These are phyloP conservation scores for Phyllotis vaccarum DNA, from an alignment of 2,797 vertebrate species.

Conservation along the genomic window DNA sequence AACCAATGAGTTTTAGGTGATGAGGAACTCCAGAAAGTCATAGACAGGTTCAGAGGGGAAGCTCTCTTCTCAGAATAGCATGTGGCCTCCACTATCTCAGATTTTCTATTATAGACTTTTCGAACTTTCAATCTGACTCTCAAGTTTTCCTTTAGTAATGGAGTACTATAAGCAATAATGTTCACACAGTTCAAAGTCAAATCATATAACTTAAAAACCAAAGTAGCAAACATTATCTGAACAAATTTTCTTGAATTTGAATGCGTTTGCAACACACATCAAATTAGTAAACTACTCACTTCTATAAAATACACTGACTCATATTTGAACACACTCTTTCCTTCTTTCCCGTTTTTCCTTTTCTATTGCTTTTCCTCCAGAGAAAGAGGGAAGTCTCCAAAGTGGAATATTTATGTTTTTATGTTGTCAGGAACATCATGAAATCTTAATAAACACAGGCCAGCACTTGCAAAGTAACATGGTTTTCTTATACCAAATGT, in stretches of 20 bases:
- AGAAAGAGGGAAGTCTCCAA: neutral
- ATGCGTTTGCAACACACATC: neutral
- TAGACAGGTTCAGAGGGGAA: fast-evolving
- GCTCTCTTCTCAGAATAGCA: fast-evolving
- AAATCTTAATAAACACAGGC: fast-evolving
- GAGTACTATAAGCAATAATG: neutral
- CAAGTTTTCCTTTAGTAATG: neutral
- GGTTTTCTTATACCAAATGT: neutral
- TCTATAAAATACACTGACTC: too few relatives aligned
- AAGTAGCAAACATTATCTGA: neutral
- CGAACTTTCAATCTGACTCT: neutral
- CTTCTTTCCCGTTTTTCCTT: too few relatives aligned
- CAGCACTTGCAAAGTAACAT: neutral
- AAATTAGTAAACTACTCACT: neutral
- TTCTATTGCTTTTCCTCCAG: neutral
- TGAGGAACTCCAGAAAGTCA: fast-evolving
- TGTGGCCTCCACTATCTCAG: neutral
- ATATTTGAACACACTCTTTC: neutral
- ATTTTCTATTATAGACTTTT: neutral
- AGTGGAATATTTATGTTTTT: neutral
- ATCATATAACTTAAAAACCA: neutral
- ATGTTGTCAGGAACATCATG: neutral
- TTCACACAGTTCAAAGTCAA: neutral
- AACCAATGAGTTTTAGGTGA: fast-evolving
- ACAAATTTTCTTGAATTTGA: neutral